Evolutionary conservation across 2,888 invertebrate species (phyloP).

Genomic region (Melolontha melolontha): DNA sequence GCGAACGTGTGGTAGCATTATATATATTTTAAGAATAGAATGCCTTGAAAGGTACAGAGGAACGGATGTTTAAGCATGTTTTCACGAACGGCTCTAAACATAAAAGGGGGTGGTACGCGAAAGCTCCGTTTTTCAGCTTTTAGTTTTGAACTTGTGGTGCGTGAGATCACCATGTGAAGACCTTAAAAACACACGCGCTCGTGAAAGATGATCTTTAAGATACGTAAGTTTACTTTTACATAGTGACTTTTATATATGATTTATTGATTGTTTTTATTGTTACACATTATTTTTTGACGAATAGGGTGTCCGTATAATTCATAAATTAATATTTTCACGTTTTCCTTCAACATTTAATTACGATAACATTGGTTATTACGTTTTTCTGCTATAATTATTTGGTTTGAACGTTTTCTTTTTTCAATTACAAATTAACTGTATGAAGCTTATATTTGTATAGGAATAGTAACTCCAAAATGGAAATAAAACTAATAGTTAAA

Average conservation of each 20-base stretch:
- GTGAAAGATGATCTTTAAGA: conserved; percentile 34
- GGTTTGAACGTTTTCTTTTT: too few relatives aligned
- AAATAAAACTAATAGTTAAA: too few relatives aligned
- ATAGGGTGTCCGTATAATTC: too few relatives aligned
- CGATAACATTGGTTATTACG: too few relatives aligned
- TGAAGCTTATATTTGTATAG: too few relatives aligned
- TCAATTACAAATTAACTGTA: too few relatives aligned
- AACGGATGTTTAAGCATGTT: conserved; percentile 38
- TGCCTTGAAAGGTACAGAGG: conserved; percentile 30
- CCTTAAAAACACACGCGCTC: background rate
- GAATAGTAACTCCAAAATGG: too few relatives aligned
- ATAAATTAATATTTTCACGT: too few relatives aligned
- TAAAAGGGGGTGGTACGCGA: conserved; percentile 23
- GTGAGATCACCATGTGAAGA: conserved; percentile 14
- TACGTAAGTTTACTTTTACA: conserved; percentile 6
- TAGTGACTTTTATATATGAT: background rate
- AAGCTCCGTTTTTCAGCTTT: conserved; percentile 28
- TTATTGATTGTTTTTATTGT: background rate
- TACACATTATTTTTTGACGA: too few relatives aligned
- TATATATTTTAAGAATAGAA: conserved; percentile 36
- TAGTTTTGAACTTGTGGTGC: conserved; percentile 31
- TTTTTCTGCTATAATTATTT: too few relatives aligned
- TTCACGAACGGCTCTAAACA: conserved; percentile 34
- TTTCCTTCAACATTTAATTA: too few relatives aligned
- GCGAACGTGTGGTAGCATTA: conserved; percentile 22